These are phyloP conservation scores for Notothenia rossii DNA, from an alignment of 2,113 vertebrate species.

Conservation along the genomic window DNA sequence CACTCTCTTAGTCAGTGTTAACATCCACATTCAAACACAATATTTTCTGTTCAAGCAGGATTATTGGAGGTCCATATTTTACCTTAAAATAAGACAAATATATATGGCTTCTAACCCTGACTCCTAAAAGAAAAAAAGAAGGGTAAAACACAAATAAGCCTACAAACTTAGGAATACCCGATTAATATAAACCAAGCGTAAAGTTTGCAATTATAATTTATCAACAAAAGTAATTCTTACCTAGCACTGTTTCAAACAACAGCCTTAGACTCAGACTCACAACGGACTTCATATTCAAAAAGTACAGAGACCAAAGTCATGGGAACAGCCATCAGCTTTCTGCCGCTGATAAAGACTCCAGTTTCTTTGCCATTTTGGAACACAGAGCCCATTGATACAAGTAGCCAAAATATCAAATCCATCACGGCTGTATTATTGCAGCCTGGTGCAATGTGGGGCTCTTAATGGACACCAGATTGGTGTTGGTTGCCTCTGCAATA, in stretches of 20 bases:
- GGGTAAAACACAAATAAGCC: not conserved
- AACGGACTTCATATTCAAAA: constrained; percentile 32
- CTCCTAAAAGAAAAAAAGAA: not conserved
- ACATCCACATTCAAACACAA: not conserved
- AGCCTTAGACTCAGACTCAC: constrained; percentile 21
- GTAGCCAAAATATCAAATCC: constrained; percentile 31
- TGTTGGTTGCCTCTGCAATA: constrained; percentile 28
- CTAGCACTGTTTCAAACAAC: constrained; percentile 15
- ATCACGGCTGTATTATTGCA: constrained; percentile 20
- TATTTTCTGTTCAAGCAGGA: not conserved
- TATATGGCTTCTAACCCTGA: not conserved
- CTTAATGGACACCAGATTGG: constrained; percentile 1
- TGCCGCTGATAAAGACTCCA: constrained; percentile 17
- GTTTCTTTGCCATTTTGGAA: constrained; percentile 32
- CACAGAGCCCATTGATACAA: not conserved
- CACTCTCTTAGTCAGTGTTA: not conserved
- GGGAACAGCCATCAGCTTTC: constrained; percentile 28
- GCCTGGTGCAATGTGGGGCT: constrained; percentile 7
- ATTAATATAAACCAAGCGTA: not conserved
- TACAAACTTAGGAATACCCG: not conserved
- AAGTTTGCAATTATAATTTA: constrained; percentile 10
- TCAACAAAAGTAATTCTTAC: constrained; percentile 10
- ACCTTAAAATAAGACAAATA: not conserved
- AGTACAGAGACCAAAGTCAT: constrained; percentile 9
- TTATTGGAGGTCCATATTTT: not conserved